phyloP scores from a whole-genome alignment of 1,140 invertebrate genomes.

The Globodera rostochiensis region DNA sequence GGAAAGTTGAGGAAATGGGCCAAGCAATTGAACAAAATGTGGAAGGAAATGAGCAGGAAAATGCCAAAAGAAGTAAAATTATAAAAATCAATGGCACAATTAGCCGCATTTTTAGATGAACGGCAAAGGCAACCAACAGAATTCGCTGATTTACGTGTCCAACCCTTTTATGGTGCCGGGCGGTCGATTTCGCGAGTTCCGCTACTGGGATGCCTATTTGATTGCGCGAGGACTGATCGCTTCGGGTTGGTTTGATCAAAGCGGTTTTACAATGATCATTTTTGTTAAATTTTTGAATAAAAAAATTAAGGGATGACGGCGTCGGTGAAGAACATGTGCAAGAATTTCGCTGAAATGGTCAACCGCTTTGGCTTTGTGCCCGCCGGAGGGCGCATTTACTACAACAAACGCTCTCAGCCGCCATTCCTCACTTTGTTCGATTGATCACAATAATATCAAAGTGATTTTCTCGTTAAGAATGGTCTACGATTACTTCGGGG shows the following conservation, averaged over 20 bases:
- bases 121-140: constrained; percentile 70
- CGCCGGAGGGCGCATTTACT: constrained; percentile 26
- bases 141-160: constrained; percentile 84
- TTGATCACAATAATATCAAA: not conserved
- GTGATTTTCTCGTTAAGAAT: constrained; percentile 69
- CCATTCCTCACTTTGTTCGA: constrained; percentile 74
- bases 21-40: constrained; percentile 12
- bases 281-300: too few relatives aligned
- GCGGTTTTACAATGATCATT: too few relatives aligned
- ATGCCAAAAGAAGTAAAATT: not conserved
- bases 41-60: constrained; percentile 24
- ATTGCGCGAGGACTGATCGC: constrained; percentile 77
- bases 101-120: not conserved
- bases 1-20: not conserved
- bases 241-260: not conserved
- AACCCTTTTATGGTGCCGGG: constrained; percentile 89
- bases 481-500: constrained; percentile 79
- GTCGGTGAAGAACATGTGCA: constrained; percentile 18
- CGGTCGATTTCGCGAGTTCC: constrained; percentile 74
- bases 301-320: constrained; percentile 3
- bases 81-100: not conserved
- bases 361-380: constrained; percentile 14
- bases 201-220: constrained; percentile 82
- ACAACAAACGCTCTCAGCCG: constrained; percentile 72
- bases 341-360: constrained; percentile 19